phyloP scores from a whole-genome alignment of 2,888 invertebrate genomes.

The Aplocera efformata region DNA sequence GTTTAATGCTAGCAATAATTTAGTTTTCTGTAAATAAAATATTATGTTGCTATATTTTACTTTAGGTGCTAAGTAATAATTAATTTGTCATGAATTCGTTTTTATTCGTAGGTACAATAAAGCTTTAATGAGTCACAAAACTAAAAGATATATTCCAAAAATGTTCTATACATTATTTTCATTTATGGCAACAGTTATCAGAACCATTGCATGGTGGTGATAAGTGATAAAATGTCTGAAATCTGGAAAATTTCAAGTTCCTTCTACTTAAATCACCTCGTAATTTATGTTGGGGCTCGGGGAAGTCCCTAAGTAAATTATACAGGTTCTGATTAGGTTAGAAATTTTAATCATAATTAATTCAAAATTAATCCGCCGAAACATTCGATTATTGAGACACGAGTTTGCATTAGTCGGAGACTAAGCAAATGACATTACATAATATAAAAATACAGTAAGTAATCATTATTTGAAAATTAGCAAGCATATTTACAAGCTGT shows the following conservation, averaged over 20 bases:
- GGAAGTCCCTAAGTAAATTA: constrained; percentile 73
- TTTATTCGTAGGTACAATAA: constrained; percentile 38
- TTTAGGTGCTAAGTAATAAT: constrained; percentile 69
- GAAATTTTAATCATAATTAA: constrained; percentile 51
- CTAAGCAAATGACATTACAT: constrained; percentile 29
- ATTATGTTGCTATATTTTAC: constrained; percentile 66
- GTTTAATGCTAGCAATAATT: constrained; percentile 64
- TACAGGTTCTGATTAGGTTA: constrained; percentile 81
- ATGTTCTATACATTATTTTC: constrained; percentile 37
- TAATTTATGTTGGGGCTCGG: constrained; percentile 71
- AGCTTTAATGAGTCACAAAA: constrained; percentile 67
- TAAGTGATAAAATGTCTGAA: constrained; percentile 64
- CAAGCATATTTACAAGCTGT: not conserved
- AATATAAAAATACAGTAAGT: constrained; percentile 21
- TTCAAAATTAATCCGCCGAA: constrained; percentile 60
- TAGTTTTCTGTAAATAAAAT: constrained; percentile 69
- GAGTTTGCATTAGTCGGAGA: constrained; percentile 48
- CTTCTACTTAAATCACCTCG: constrained; percentile 81
- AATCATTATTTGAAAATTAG: constrained; percentile 9
- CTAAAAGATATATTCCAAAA: constrained; percentile 30
- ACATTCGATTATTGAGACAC: constrained; percentile 54
- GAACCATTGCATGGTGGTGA: constrained; percentile 73
- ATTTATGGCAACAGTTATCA: constrained; percentile 68
- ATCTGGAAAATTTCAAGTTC: constrained; percentile 60
- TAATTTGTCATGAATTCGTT: constrained; percentile 26